Evolutionary conservation across 2,113 vertebrate species (phyloP).

Genomic region (Lathamus discolor): DNA sequence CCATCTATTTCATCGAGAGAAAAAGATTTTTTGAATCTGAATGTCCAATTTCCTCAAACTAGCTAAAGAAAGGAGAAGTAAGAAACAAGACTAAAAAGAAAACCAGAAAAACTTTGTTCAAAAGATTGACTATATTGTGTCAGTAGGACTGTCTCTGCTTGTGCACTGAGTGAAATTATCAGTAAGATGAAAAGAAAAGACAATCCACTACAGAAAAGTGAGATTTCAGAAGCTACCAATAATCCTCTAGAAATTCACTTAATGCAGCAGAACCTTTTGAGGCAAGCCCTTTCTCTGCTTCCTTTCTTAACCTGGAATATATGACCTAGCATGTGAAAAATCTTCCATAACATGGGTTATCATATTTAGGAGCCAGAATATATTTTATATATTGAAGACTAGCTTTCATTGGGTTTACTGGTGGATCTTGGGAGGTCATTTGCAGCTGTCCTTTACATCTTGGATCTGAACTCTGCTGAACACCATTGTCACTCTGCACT

Average conservation of each 20-base stretch:
- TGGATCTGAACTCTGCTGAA: not conserved
- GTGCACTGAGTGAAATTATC: not conserved
- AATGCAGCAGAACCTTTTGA: not conserved
- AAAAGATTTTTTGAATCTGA: not conserved
- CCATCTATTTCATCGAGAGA: not conserved
- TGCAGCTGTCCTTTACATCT: not conserved
- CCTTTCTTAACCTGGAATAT: not conserved
- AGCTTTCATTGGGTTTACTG: not conserved
- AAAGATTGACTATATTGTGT: not conserved
- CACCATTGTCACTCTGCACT: not conserved
- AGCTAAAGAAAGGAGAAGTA: not conserved
- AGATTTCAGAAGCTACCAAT: not conserved
- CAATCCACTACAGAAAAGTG: not conserved
- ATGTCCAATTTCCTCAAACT: not conserved
- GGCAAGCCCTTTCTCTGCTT: not conserved
- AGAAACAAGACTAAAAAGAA: not conserved
- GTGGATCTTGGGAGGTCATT: not conserved
- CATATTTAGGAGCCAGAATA: not conserved
- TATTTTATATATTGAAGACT: not conserved
- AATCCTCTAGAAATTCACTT: not conserved
- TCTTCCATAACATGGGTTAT: not conserved
- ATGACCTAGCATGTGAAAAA: not conserved
- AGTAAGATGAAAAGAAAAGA: not conserved
- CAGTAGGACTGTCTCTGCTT: not conserved
- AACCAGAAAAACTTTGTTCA: not conserved